These are phyloP conservation scores for Pempheris klunzingeri DNA, from an alignment of 2,797 vertebrate species.

Conservation along the genomic window DNA sequence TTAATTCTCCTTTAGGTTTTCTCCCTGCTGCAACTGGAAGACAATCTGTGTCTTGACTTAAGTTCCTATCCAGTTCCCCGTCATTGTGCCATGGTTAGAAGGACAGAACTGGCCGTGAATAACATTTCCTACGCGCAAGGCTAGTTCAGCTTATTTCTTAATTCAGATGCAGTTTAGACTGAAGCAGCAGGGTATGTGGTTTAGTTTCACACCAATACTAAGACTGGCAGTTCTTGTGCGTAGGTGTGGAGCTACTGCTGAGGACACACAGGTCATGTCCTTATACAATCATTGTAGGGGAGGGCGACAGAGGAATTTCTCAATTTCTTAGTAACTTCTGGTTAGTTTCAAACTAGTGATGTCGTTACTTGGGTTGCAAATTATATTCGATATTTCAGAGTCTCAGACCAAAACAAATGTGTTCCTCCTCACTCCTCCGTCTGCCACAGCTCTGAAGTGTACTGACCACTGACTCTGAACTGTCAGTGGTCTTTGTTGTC, in stretches of 20 bases:
- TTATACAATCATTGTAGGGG: too few relatives aligned
- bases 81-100: neutral
- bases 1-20: neutral
- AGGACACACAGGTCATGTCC: neutral
- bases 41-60: neutral
- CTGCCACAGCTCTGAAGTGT: too few relatives aligned
- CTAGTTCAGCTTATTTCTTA: neutral
- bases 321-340: too few relatives aligned
- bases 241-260: too few relatives aligned
- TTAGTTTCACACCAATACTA: neutral
- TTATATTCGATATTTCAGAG: too few relatives aligned
- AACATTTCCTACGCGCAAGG: neutral
- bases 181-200: neutral
- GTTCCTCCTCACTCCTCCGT: too few relatives aligned
- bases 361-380: too few relatives aligned
- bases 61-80: too few relatives aligned
- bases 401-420: too few relatives aligned
- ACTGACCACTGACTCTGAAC: too few relatives aligned
- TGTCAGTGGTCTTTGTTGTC: too few relatives aligned
- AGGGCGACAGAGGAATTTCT: too few relatives aligned
- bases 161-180: neutral
- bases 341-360: neutral
- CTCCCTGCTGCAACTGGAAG: neutral
- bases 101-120: neutral
- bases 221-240: neutral